phyloP scores from a whole-genome alignment of 2,888 invertebrate genomes.

The Orthonychiurus folsomi region DNA sequence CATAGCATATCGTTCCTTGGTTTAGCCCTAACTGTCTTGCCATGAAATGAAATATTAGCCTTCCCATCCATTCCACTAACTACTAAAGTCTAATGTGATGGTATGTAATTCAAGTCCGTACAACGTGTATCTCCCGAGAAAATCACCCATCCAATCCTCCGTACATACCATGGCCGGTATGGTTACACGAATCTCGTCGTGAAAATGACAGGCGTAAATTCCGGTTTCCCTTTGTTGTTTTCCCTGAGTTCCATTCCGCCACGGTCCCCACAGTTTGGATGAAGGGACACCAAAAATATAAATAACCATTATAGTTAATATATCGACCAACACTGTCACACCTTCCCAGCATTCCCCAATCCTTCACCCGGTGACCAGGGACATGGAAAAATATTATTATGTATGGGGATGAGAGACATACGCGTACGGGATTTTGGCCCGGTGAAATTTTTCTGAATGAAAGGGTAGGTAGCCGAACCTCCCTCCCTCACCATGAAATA shows the following conservation, averaged over 20 bases:
- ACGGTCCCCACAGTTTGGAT: too few species aligned
- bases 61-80: background rate
- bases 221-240: background rate
- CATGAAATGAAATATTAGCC: background rate
- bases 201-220: background rate
- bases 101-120: background rate
- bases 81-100: too few species aligned
- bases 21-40: too few species aligned
- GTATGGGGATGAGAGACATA: too few species aligned
- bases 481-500: too few species aligned
- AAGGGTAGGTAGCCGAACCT: background rate
- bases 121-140: background rate
- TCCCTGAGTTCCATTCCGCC: too few species aligned
- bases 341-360: background rate
- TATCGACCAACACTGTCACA: background rate
- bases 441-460: background rate
- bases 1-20: too few species aligned
- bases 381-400: too few species aligned
- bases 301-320: background rate
- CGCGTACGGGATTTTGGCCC: too few species aligned
- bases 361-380: background rate
- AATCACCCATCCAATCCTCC: background rate
- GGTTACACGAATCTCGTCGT: background rate
- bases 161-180: background rate
- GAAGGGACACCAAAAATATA: too few species aligned